A percentile compares a stretch with the other conserved stretches of the same genome.
phyloP scores from a whole-genome alignment of 2,113 vertebrate species.

The Pteropus alecto region DNA sequence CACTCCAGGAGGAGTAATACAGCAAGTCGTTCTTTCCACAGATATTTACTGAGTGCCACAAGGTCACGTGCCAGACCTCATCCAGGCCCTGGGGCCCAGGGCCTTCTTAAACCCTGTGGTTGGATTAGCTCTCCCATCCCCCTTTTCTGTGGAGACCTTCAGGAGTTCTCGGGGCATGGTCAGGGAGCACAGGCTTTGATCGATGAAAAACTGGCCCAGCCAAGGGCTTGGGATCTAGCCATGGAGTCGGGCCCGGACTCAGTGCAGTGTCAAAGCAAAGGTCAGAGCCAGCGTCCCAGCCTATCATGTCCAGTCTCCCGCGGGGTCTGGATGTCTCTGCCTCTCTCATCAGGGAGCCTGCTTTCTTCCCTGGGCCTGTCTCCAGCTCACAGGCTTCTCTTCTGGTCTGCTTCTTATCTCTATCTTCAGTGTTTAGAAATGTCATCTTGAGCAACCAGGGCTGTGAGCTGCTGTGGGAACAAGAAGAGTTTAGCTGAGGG shows the following conservation, averaged over 20 bases:
- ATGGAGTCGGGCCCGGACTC: not conserved
- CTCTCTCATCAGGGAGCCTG: not conserved
- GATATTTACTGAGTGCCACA: not conserved
- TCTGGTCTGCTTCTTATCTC: not conserved
- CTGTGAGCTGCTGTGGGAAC: not conserved
- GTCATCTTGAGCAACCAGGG: not conserved
- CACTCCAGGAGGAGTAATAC: not conserved
- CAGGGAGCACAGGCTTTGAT: not conserved
- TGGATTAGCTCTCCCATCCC: not conserved
- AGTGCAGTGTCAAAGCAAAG: not conserved
- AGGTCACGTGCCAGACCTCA: not conserved
- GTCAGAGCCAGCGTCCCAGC: rapidly evolving
- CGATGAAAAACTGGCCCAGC: not conserved
- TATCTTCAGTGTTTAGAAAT: not conserved
- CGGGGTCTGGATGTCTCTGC: not conserved
- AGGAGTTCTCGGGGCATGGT: not conserved
- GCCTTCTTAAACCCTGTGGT: rapidly evolving
- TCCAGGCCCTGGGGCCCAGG: not conserved
- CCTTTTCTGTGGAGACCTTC: not conserved
- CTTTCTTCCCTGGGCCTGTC: not conserved
- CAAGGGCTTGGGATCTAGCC: not conserved
- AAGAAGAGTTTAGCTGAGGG: not conserved
- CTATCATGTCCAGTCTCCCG: not conserved
- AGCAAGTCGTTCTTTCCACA: not conserved
- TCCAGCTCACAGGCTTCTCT: not conserved